These are phyloP conservation scores for Chironex yamaguchii DNA, from an alignment of 30 jellyfish, hydroid and myxozoan genomes.

Conservation along the genomic window DNA sequence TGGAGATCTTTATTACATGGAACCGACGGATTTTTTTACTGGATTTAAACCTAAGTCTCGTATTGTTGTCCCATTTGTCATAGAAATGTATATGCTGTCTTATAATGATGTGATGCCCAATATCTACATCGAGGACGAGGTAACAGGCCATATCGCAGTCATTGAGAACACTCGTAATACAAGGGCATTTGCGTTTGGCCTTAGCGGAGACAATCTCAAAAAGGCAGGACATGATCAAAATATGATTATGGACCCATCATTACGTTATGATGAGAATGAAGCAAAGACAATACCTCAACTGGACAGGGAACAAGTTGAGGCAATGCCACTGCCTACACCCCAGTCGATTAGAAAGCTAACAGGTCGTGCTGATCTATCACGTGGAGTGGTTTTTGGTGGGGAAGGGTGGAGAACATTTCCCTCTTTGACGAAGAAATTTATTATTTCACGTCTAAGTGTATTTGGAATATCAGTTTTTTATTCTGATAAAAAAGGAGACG, in stretches of 20 bases:
- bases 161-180: neutral
- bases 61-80: neutral
- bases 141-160: neutral
- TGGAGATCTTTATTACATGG: neutral
- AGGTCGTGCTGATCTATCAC: neutral
- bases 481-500: neutral
- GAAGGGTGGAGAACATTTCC: neutral
- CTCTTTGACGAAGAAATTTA: neutral
- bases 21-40: neutral
- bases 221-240: neutral
- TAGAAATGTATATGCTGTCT: neutral
- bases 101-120: neutral
- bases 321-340: neutral
- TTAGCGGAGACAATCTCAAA: neutral
- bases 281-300: neutral
- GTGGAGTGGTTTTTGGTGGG: neutral
- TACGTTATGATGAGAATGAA: neutral
- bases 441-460: neutral
- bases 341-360: neutral
- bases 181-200: neutral
- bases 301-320: neutral
- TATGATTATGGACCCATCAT: neutral
- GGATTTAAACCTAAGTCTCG: neutral
- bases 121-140: neutral
- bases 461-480: neutral